Evolutionary conservation across 2,113 vertebrate genomes (phyloP).

Genomic region (Rallus limicola): DNA sequence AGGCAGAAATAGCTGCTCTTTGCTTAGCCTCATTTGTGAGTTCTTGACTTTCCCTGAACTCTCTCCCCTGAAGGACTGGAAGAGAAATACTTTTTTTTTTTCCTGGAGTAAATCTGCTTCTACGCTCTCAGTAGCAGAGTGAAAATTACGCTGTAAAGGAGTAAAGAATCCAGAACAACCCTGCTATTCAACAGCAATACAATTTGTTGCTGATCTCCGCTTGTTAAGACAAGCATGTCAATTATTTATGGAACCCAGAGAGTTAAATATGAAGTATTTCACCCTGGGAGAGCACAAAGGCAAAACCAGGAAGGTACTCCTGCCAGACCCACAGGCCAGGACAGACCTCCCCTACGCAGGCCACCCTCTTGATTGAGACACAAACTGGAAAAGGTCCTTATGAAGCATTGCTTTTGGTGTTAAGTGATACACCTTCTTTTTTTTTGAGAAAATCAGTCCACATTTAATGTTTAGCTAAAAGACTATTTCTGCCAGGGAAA

Average conservation of each 20-base stretch:
- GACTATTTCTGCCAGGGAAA: neutral
- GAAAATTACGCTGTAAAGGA: conserved; percentile 70
- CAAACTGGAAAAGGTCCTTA: conserved; percentile 24
- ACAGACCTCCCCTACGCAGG: conserved; percentile 6
- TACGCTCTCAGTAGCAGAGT: neutral
- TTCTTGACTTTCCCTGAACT: neutral
- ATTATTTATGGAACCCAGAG: conserved; percentile 73
- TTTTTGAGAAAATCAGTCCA: neutral
- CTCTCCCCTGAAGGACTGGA: neutral
- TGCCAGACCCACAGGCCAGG: conserved; percentile 47
- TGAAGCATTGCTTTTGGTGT: neutral
- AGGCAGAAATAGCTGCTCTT: neutral
- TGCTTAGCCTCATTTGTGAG: neutral
- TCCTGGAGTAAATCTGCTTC: neutral
- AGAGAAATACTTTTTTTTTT: neutral
- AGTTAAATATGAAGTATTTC: conserved; percentile 75
- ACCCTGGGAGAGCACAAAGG: conserved; percentile 68
- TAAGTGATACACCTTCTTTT: neutral
- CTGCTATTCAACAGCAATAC: conserved; percentile 73
- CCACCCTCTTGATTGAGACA: conserved; percentile 24
- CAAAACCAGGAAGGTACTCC: conserved; percentile 59
- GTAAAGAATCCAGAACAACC: conserved; percentile 64
- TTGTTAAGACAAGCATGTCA: conserved; percentile 61
- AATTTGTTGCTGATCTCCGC: conserved; percentile 63
- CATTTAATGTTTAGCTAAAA: neutral